phyloP scores from a whole-genome alignment of 30 jellyfish, hydroid and myxozoan genomes.

The Aurelia aurita region DNA sequence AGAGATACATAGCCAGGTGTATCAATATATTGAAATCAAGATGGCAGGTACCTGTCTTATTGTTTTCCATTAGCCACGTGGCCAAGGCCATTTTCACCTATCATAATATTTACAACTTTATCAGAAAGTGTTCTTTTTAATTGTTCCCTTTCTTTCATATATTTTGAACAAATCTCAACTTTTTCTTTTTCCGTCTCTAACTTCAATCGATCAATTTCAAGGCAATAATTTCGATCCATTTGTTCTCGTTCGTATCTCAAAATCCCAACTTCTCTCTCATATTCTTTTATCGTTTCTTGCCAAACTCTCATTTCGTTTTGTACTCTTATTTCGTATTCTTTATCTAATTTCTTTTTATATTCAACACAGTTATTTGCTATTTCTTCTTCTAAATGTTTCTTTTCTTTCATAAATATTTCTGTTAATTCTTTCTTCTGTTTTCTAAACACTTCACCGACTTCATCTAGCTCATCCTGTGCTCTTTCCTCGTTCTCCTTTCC shows the following conservation, averaged over 20 bases:
- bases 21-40: neutral
- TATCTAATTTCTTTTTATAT: slow-evolving; percentile 66
- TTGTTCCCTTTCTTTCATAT: slow-evolving; percentile 59
- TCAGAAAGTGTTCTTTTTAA: slow-evolving; percentile 57
- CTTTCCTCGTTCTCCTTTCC: neutral
- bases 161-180: slow-evolving; percentile 54
- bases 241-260: slow-evolving; percentile 84
- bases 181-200: slow-evolving; percentile 85
- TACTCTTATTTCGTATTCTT: slow-evolving; percentile 74
- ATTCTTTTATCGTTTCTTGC: slow-evolving; percentile 91
- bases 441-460: slow-evolving; percentile 81
- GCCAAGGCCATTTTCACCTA: slow-evolving; percentile 29
- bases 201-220: slow-evolving; percentile 84
- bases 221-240: slow-evolving; percentile 91
- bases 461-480: slow-evolving; percentile 50
- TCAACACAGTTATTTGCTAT: slow-evolving; percentile 41
- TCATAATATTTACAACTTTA: slow-evolving; percentile 17
- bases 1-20: too few relatives aligned
- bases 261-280: slow-evolving; percentile 84
- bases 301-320: slow-evolving; percentile 78
- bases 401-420: slow-evolving; percentile 78
- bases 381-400: slow-evolving; percentile 74
- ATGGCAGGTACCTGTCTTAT: slow-evolving; percentile 1
- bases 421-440: slow-evolving; percentile 87
- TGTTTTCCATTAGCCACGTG: slow-evolving; percentile 37